A percentile compares a stretch with the other conserved stretches of the same genome.
Evolutionary conservation across 2,797 vertebrate genomes (phyloP).

Genomic region (Myioborus miniatus): DNA sequence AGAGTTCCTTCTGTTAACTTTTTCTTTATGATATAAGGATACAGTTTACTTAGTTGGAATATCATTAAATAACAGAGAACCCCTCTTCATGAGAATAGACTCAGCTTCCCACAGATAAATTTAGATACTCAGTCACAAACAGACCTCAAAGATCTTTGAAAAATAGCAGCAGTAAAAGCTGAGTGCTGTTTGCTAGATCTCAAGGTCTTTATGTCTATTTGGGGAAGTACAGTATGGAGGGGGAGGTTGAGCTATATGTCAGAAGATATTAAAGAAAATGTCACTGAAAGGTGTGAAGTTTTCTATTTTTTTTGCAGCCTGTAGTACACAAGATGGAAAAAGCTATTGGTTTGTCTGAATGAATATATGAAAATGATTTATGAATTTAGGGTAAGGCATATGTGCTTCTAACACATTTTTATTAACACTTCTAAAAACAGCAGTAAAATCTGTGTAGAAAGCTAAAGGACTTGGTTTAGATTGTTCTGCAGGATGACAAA

Average conservation of each 20-base stretch:
- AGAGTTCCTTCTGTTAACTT: not conserved
- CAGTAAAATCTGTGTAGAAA: slow-evolving; percentile 1
- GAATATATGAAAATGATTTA: not conserved
- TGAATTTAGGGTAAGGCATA: not conserved
- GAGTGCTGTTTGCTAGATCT: not conserved
- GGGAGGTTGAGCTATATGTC: not conserved
- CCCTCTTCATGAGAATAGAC: not conserved
- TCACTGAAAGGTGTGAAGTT: not conserved
- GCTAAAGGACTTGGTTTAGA: not conserved
- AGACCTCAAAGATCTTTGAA: not conserved
- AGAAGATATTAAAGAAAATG: not conserved
- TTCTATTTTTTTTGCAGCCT: not conserved
- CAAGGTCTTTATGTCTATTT: not conserved
- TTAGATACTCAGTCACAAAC: not conserved
- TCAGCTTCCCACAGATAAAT: not conserved
- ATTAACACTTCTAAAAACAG: slow-evolving; percentile 23
- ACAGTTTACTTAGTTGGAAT: not conserved
- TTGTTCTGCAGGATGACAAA: slow-evolving; percentile 13
- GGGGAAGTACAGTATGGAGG: not conserved
- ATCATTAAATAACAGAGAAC: not conserved
- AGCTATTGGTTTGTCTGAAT: slow-evolving; percentile 26
- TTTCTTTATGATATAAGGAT: not conserved
- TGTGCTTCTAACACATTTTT: slow-evolving; percentile 22
- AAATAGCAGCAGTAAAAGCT: not conserved
- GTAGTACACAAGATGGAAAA: not conserved